phyloP scores from a whole-genome alignment of 2,797 vertebrate genomes.

The Argentina silus region DNA sequence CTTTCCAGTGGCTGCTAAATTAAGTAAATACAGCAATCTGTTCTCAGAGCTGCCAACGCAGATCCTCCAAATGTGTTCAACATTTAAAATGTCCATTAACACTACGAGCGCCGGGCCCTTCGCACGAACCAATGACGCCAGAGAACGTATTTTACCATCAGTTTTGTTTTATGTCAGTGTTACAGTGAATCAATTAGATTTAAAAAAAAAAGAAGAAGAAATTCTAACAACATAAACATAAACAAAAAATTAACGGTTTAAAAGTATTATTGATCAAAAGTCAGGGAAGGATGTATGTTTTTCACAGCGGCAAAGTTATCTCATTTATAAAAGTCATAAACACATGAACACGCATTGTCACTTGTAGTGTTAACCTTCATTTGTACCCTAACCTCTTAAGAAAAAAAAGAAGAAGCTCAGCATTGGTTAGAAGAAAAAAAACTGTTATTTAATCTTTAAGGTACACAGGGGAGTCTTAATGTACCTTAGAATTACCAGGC shows the following conservation, averaged over 20 bases:
- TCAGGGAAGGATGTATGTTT: too few species aligned
- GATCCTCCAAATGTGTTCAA: slow-evolving; percentile 5
- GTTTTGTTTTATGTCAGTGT: too few species aligned
- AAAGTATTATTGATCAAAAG: too few species aligned
- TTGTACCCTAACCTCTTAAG: background rate
- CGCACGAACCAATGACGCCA: too few species aligned
- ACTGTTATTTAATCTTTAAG: background rate
- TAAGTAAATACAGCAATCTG: slow-evolving; percentile 57
- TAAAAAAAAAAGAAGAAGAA: too few species aligned
- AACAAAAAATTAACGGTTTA: too few species aligned
- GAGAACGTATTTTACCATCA: too few species aligned
- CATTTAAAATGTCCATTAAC: background rate
- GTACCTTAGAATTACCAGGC: slow-evolving; percentile 16
- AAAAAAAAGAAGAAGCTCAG: background rate
- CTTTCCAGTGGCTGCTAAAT: slow-evolving; percentile 50
- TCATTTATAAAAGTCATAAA: too few species aligned
- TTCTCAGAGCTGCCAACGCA: slow-evolving; percentile 36
- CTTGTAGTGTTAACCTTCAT: background rate
- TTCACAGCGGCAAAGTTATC: too few species aligned
- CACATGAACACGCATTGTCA: background rate
- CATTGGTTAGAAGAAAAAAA: background rate
- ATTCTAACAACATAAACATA: too few species aligned
- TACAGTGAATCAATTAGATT: too few species aligned
- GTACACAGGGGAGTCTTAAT: slow-evolving; percentile 13
- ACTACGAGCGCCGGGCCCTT: too few species aligned